Evolutionary conservation across 1,140 invertebrate genomes (phyloP).

Genomic region (Aphaenogaster rudis): DNA sequence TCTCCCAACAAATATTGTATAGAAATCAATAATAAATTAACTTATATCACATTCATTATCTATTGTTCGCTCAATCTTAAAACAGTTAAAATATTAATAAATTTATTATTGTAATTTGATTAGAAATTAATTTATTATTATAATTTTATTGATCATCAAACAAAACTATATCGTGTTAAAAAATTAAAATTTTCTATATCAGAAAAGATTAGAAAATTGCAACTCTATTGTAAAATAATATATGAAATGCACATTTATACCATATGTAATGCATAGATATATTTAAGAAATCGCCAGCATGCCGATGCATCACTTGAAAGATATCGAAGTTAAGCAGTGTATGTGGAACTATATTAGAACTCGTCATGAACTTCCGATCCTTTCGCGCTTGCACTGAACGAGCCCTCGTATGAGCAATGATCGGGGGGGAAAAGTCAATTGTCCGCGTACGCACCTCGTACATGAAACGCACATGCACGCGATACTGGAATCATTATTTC

Average conservation of each 20-base stretch:
- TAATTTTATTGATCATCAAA: not conserved
- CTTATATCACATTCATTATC: not conserved
- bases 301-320: not conserved
- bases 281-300: not conserved
- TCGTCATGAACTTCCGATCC: not conserved
- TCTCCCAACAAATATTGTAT: slow-evolving; percentile 18
- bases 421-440: slow-evolving; percentile 12
- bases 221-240: not conserved
- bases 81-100: slow-evolving; percentile 1
- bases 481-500: not conserved
- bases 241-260: not conserved
- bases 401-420: not conserved
- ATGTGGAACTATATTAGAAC: slow-evolving; percentile 12
- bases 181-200: not conserved
- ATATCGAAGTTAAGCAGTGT: not conserved
- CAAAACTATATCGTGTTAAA: not conserved
- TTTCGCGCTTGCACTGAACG: not conserved
- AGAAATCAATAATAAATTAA: slow-evolving; percentile 31
- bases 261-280: not conserved
- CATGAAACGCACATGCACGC: slow-evolving; percentile 9
- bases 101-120: no score
- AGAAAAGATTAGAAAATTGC: not conserved
- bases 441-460: not conserved
- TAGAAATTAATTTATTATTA: not conserved
- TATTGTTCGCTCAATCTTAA: not conserved